Base-by-base conservation (phyloP, 1,140 invertebrate genomes). In the Platyura marginata region DNA sequence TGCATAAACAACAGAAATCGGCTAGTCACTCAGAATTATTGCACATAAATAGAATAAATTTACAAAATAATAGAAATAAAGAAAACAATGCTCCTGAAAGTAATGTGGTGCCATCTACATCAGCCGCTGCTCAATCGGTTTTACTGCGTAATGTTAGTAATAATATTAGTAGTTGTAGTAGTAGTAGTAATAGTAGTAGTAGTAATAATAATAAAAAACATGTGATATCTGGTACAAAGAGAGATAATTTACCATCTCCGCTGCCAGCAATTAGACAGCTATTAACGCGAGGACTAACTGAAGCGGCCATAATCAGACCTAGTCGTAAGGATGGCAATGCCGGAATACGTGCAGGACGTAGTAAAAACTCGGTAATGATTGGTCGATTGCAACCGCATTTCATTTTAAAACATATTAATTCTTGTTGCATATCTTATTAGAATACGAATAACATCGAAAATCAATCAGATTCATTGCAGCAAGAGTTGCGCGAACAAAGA, bases 221-320 rank as follows among this genome's bases (percentile, higher is more conserved):
- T 35, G 40, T 34, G 34, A 13, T 39, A n/a, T 10, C 45, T 48
- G 15, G 38, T 8, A n/a, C n/a, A n/a, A n/a, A n/a, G n/a, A 19
- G 40, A 29, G 40, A 41, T 18, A 41, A 41, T 29, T 15, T 33
- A 10, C 33, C 29, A n/a, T 21, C 41, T 33, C 22, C 41, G 4
- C 34, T 42, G 36, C 36, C 36, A 18, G n/a, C 40, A 41, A 41
- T 20, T 15, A 15, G 43, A 13, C 48, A 54, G 20, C 43, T 57
- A 22, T 34, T 60, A 41, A 59, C 54, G 2, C 49, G 57, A 21
- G 57, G 57, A 9, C 46, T 59, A 8, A 60, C 57, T 3, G 57
- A 60, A 44, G 49, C 59, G 41, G 57, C 56, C 10, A 60, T 60
- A 23, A 54, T 54, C 36, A 50, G 57, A 1, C 57, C 57, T 9